phyloP scores from a whole-genome alignment of 1,140 invertebrate genomes.

The Bacillus rossius region DNA sequence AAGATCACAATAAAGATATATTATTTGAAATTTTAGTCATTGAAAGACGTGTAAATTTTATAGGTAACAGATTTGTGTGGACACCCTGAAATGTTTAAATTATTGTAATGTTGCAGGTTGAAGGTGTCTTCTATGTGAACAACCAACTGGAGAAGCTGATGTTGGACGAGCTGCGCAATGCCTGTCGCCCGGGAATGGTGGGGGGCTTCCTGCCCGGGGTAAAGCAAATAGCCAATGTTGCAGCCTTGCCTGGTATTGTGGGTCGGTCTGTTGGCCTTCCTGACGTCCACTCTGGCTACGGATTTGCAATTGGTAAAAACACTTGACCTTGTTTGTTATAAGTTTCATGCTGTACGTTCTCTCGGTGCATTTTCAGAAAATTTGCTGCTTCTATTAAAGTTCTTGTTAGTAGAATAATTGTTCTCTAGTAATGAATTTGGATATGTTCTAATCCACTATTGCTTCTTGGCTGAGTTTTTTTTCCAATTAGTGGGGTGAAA shows the following conservation, averaged over 20 bases:
- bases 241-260: constrained; percentile 96
- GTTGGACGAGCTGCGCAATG: constrained; percentile 94
- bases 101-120: constrained; percentile 69
- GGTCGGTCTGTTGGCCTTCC: constrained; percentile 86
- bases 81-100: no score
- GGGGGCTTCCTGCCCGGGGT: constrained; percentile 98
- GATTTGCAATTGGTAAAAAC: constrained; percentile 96
- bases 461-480: no score
- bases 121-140: constrained; percentile 98
- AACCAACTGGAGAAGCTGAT: constrained; percentile 88
- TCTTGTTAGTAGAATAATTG: no score
- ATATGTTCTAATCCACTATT: not conserved
- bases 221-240: constrained; percentile 99
- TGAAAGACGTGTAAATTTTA: no score
- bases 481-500: no score
- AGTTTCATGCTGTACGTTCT: not conserved
- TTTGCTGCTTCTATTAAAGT: not conserved
- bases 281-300: constrained; percentile 99
- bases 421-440: not conserved
- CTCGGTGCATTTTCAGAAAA: not conserved
- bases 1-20: no score
- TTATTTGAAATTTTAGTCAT: no score
- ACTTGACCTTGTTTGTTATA: not conserved
- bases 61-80: no score
- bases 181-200: constrained; percentile 78